Conservation (phyloP, 2,797 vertebrate species). For the Pantherophis alleghaniensis region DNA sequence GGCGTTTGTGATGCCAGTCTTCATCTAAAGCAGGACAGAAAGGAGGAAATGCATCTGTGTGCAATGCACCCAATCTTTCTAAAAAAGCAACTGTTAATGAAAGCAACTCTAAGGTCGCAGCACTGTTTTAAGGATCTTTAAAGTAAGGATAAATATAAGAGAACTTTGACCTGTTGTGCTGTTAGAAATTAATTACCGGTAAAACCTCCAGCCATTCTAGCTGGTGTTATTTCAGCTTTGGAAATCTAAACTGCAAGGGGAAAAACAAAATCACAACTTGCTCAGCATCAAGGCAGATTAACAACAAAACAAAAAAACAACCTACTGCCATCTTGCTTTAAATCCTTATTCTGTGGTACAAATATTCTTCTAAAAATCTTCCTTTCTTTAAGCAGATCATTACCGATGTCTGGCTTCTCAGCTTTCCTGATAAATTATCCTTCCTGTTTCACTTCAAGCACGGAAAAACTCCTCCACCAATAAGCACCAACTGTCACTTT, state of each 20-base stretch:
- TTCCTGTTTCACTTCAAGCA: constrained; percentile 65
- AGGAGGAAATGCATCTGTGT: not conserved
- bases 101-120: not conserved
- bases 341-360: constrained; percentile 50
- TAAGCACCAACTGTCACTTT: constrained; percentile 62
- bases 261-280: constrained; percentile 20
- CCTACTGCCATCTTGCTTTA: constrained; percentile 31
- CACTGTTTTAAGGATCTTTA: not conserved
- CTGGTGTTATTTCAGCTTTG: constrained; percentile 44
- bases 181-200: constrained; percentile 10
- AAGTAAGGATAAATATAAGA: not conserved
- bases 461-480: constrained; percentile 57
- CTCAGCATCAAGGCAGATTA: constrained; percentile 24
- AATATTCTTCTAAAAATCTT: constrained; percentile 50
- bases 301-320: not conserved
- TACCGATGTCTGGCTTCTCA: constrained; percentile 56
- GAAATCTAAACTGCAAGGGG: constrained; percentile 32
- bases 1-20: not conserved
- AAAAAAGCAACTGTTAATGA: not conserved
- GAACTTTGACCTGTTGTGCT: not conserved
- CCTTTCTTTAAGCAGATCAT: constrained; percentile 61
- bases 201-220: constrained; percentile 20
- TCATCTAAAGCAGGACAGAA: not conserved
- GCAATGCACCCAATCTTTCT: not conserved
- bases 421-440: constrained; percentile 62